Evolutionary conservation across 2,797 vertebrate species (phyloP).

Genomic region (Pogonophryne albipinna): DNA sequence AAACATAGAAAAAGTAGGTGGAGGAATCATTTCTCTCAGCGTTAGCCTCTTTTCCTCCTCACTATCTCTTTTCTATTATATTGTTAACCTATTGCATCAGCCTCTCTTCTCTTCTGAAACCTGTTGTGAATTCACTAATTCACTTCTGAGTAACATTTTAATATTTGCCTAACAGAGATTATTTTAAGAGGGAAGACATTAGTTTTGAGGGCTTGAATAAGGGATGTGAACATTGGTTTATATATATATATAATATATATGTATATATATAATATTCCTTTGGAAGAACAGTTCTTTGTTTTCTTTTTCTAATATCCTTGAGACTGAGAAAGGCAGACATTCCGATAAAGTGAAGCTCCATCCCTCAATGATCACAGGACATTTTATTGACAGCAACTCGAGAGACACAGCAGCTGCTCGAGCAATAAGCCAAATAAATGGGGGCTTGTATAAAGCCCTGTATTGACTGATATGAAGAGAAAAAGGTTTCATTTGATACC

Average conservation of each 20-base stretch:
- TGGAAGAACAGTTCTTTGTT: slow-evolving; percentile 9
- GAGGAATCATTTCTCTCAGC: not conserved
- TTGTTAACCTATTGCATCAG: slow-evolving; percentile 3
- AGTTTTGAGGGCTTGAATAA: slow-evolving; percentile 43
- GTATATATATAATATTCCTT: slow-evolving; percentile 60
- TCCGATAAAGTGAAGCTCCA: slow-evolving; percentile 41
- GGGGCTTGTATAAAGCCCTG: slow-evolving; percentile 53
- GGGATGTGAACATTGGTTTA: slow-evolving; percentile 46
- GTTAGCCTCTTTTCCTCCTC: not conserved
- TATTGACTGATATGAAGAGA: slow-evolving; percentile 42
- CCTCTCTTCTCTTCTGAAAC: slow-evolving; percentile 5
- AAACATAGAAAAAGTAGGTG: not conserved
- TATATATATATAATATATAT: not conserved
- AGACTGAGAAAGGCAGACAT: slow-evolving; percentile 49
- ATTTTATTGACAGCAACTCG: slow-evolving; percentile 64
- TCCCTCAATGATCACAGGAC: slow-evolving; percentile 61
- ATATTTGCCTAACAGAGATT: slow-evolving; percentile 39
- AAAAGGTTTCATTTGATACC: slow-evolving; percentile 42
- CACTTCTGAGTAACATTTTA: slow-evolving; percentile 36
- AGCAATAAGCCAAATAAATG: slow-evolving; percentile 53
- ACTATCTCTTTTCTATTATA: not conserved
- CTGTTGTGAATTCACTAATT: slow-evolving; percentile 12
- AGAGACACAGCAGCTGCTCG: slow-evolving; percentile 21
- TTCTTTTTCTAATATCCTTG: slow-evolving; percentile 49
- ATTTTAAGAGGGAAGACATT: slow-evolving; percentile 46